These are phyloP conservation scores for Lordiphosa clarofinis DNA, from an alignment of 1,140 invertebrate species.

Conservation along the genomic window DNA sequence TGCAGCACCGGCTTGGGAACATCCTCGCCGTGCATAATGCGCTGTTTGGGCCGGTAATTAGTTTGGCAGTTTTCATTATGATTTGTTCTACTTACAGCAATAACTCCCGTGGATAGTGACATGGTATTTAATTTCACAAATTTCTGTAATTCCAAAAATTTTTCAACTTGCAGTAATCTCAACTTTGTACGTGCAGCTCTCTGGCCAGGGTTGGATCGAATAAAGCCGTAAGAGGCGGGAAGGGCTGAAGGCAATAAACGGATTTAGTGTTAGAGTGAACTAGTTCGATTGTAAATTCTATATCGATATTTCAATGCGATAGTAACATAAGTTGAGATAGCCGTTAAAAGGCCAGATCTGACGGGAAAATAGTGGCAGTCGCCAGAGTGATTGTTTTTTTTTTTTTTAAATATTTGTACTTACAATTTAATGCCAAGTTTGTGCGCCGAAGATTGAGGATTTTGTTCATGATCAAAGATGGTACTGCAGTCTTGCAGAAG, in stretches of 20 bases:
- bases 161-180: conserved; percentile 14
- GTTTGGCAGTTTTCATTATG: not conserved
- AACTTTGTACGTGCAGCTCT: conserved; percentile 10
- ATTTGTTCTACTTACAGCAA: conserved; percentile 24
- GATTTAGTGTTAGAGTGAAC: conserved; percentile 4
- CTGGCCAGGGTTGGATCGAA: conserved; percentile 5
- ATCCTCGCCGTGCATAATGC: conserved; percentile 80
- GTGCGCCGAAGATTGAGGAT: too few relatives aligned
- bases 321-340: too few relatives aligned
- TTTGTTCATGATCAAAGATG: conserved; percentile 88
- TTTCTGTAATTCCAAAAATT: conserved; percentile 12
- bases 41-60: conserved; percentile 14
- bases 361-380: not conserved
- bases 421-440: too few relatives aligned
- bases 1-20: conserved; percentile 86
- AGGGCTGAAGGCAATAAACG: conserved; percentile 5
- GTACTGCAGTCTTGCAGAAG: conserved; percentile 89
- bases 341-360: too few relatives aligned
- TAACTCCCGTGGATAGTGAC: conserved; percentile 32
- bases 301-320: too few relatives aligned
- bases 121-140: conserved; percentile 10
- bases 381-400: too few relatives aligned
- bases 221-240: conserved; percentile 52
- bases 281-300: conserved; percentile 8
- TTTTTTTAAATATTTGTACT: too few relatives aligned